Conservation (phyloP, 1,140 invertebrate species). For the Drosophila repleta region DNA sequence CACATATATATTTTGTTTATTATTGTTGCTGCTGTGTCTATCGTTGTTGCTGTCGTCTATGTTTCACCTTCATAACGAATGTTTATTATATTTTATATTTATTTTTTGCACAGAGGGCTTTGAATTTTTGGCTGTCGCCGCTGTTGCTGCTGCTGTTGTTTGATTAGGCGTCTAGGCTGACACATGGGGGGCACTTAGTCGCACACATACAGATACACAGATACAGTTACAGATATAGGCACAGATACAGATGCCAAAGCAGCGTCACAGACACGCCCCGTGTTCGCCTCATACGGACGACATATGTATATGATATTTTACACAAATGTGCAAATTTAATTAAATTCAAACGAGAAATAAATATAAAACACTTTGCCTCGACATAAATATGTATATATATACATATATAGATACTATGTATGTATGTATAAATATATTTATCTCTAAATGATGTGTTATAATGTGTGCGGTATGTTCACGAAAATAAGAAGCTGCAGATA, state of each 20-base stretch:
- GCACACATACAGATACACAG: slow-evolving; percentile 21
- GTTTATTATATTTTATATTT: slow-evolving; percentile 59
- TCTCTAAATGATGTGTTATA: slow-evolving; percentile 25
- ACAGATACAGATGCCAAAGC: slow-evolving; percentile 9
- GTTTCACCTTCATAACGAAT: slow-evolving; percentile 51
- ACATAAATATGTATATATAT: slow-evolving; percentile 37
- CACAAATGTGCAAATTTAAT: slow-evolving; percentile 81
- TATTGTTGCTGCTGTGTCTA: slow-evolving; percentile 20
- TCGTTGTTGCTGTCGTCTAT: too few species aligned
- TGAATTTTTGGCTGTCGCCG: slow-evolving; percentile 64
- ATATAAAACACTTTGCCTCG: slow-evolving; percentile 66
- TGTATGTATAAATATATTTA: slow-evolving; percentile 9
- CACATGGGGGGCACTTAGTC: slow-evolving; percentile 62
- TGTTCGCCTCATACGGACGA: slow-evolving; percentile 30
- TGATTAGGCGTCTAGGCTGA: slow-evolving; percentile 78
- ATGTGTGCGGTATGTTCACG: slow-evolving; percentile 17
- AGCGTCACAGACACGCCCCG: slow-evolving; percentile 34
- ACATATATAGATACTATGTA: slow-evolving; percentile 15
- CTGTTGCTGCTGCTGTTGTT: slow-evolving; percentile 58
- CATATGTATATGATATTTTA: slow-evolving; percentile 76
- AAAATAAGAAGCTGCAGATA: slow-evolving; percentile 40
- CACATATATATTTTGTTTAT: slow-evolving; percentile 13
- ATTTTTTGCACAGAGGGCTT: slow-evolving; percentile 39
- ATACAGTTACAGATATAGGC: slow-evolving; percentile 30
- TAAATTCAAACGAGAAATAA: slow-evolving; percentile 81